phyloP scores from a whole-genome alignment of 2,888 invertebrate genomes.

The Himalopsyche kuldschensis region DNA sequence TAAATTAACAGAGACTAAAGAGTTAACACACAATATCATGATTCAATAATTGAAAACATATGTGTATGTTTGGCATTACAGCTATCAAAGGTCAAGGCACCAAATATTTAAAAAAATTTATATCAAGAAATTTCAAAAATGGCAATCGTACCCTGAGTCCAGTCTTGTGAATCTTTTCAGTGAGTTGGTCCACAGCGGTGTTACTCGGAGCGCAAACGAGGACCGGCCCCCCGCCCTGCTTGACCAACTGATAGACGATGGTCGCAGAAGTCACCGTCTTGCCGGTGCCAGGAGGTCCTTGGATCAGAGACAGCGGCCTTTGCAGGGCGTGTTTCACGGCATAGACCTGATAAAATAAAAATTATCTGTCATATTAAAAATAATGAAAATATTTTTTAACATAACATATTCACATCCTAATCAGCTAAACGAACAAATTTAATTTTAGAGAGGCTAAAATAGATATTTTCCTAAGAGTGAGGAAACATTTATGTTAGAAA shows the following conservation, averaged over 20 bases:
- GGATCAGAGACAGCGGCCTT: constrained; percentile 92
- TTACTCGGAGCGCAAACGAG: constrained; percentile 99
- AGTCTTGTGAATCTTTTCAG: constrained; percentile 97
- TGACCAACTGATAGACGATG: constrained; percentile 96
- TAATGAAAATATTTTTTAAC: not conserved
- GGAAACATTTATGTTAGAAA: not conserved
- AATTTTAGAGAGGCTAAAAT: not conserved
- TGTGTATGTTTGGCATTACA: too few relatives aligned
- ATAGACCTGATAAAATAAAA: constrained; percentile 67
- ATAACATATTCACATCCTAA: constrained; percentile 4
- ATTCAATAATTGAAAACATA: too few relatives aligned
- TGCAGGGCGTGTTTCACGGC: constrained; percentile 98
- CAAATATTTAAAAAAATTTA: not conserved
- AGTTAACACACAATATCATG: too few relatives aligned
- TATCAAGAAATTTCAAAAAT: not conserved
- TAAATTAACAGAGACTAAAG: too few relatives aligned
- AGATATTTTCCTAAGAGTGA: not conserved
- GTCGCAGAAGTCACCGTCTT: constrained; percentile 99
- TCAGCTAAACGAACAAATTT: not conserved
- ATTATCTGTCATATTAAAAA: not conserved
- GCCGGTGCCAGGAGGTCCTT: constrained; percentile 96
- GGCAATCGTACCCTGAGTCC: constrained; percentile 74
- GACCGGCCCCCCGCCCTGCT: constrained; percentile 91
- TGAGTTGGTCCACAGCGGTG: constrained; percentile 98
- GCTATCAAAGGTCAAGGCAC: too few relatives aligned